A percentile compares a stretch with the other conserved stretches of the same genome.
Evolutionary conservation across 2,113 vertebrate species (phyloP).

Genomic region (Anguilla japonica): DNA sequence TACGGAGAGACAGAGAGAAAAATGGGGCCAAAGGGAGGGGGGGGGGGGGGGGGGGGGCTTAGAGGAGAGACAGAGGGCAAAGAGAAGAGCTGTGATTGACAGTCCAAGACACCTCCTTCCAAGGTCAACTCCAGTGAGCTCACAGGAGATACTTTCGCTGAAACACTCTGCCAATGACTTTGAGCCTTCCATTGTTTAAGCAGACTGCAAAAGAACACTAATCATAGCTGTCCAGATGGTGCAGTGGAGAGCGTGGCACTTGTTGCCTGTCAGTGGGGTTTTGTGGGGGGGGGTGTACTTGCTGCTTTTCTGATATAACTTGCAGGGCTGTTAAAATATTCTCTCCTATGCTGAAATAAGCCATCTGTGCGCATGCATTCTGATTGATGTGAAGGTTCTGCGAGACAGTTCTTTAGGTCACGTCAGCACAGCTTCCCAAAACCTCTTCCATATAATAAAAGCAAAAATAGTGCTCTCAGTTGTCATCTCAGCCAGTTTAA

Average conservation of each 20-base stretch:
- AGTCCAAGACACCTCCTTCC: not conserved
- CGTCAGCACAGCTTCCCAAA: too few relatives aligned
- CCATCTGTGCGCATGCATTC: not conserved
- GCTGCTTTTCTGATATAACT: not conserved
- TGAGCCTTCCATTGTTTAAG: constrained; percentile 20
- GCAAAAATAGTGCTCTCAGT: too few relatives aligned
- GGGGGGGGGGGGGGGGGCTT: too few relatives aligned
- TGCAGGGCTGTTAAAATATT: not conserved
- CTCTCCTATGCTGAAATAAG: not conserved
- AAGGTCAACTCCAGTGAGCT: not conserved
- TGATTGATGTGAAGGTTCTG: too few relatives aligned
- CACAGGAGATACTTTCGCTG: not conserved
- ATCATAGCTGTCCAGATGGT: constrained; percentile 19
- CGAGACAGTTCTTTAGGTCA: too few relatives aligned
- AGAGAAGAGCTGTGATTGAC: not conserved
- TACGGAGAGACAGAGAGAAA: too few relatives aligned
- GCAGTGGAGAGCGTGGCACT: not conserved
- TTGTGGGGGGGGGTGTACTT: not conserved
- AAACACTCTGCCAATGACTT: not conserved
- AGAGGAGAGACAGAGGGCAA: too few relatives aligned
- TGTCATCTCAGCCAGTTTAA: too few relatives aligned
- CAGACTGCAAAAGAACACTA: constrained; percentile 8
- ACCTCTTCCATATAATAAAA: too few relatives aligned
- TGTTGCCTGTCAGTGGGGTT: not conserved
- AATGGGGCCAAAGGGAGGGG: too few relatives aligned